A percentile compares a stretch with the other conserved stretches of the same genome.
These are phyloP conservation scores for Rhodophaea formosa DNA, from an alignment of 2,888 invertebrate species.

Conservation along the genomic window DNA sequence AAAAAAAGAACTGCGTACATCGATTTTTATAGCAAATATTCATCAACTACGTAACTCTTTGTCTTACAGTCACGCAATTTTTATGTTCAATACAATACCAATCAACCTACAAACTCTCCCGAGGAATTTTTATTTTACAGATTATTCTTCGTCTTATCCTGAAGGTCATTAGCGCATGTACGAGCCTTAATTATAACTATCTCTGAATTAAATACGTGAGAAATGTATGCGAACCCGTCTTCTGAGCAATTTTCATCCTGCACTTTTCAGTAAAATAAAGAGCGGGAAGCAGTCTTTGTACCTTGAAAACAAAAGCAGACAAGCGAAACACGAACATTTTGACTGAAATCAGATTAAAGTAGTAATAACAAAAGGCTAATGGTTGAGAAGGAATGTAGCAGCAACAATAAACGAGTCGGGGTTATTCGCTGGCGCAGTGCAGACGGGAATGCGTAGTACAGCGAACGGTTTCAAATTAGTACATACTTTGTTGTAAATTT, in stretches of 20 bases:
- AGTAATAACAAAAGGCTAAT: slow-evolving; percentile 25
- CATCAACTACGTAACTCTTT: too few species aligned
- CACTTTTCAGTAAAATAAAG: neutral
- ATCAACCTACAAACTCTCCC: too few species aligned
- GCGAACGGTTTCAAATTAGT: slow-evolving; percentile 56
- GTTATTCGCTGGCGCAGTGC: slow-evolving; percentile 50
- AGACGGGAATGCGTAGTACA: slow-evolving; percentile 48
- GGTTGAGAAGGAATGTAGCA: slow-evolving; percentile 21
- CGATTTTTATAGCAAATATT: too few species aligned
- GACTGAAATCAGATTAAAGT: slow-evolving; percentile 19
- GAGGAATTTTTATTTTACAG: too few species aligned
- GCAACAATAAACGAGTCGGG: slow-evolving; percentile 47
- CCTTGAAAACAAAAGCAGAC: neutral
- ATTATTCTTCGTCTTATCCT: too few species aligned
- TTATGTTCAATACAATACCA: too few species aligned
- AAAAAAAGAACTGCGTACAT: too few species aligned
- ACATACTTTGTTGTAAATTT: slow-evolving; percentile 61
- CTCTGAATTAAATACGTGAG: too few species aligned
- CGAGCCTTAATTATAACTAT: too few species aligned
- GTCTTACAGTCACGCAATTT: too few species aligned
- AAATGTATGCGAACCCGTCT: neutral
- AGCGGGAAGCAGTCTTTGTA: neutral
- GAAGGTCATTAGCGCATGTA: too few species aligned
- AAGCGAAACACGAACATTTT: slow-evolving; percentile 6
- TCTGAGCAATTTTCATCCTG: neutral